phyloP scores from a whole-genome alignment of 2,113 vertebrate species.

The Gorsachius goisagi region DNA sequence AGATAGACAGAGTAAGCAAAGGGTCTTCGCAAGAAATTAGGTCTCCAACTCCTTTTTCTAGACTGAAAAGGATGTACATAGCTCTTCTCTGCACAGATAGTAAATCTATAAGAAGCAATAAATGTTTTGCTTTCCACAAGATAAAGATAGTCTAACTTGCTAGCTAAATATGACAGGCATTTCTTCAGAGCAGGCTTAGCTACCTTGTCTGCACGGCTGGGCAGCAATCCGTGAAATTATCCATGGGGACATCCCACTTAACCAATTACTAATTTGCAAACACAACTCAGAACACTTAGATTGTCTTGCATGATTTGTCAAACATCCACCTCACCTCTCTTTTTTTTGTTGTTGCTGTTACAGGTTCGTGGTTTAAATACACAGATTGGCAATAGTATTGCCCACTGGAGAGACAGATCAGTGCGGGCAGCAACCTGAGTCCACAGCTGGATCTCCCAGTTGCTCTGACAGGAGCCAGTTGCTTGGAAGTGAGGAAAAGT shows the following conservation, averaged over 20 bases:
- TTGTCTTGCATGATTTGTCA: background rate
- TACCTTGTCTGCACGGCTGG: background rate
- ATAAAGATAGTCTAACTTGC: background rate
- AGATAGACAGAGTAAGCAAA: background rate
- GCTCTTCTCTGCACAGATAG: background rate
- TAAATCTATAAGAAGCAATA: background rate
- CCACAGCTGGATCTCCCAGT: background rate
- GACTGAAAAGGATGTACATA: background rate
- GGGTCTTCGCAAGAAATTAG: background rate
- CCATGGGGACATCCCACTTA: background rate
- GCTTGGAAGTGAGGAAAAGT: background rate
- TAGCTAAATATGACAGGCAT: background rate
- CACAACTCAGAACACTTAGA: background rate
- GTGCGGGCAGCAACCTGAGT: background rate
- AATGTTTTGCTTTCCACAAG: background rate
- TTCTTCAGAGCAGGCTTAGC: background rate
- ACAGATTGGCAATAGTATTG: background rate
- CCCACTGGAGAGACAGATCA: background rate
- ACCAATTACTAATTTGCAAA: background rate
- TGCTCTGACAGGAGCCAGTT: background rate
- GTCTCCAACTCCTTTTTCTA: background rate
- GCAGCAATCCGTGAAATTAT: background rate
- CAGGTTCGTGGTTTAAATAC: background rate
- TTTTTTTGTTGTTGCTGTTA: background rate
- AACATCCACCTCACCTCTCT: background rate